Conservation (phyloP, 2,888 invertebrate species). For the Nomada lathburiana region DNA sequence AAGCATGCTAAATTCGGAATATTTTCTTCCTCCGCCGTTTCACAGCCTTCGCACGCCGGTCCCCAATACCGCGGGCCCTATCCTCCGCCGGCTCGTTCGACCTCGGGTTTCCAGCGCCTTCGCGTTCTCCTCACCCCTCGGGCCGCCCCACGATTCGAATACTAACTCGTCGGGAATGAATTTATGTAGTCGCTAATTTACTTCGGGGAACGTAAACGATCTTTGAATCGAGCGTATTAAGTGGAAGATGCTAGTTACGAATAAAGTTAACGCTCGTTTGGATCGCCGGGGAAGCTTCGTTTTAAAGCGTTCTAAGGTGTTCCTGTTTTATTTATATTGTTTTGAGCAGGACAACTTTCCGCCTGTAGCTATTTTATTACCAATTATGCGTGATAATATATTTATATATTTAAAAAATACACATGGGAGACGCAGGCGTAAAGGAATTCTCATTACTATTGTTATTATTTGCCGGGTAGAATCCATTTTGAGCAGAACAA, state of each 20-base stretch:
- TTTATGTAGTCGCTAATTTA: slow-evolving; percentile 69
- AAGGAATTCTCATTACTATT: too few species aligned
- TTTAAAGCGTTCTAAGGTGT: background rate
- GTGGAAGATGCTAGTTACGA: slow-evolving; percentile 47
- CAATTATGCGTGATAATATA: background rate
- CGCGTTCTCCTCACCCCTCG: background rate
- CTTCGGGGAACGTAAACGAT: slow-evolving; percentile 58
- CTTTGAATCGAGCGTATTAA: slow-evolving; percentile 57
- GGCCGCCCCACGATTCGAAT: slow-evolving; percentile 58
- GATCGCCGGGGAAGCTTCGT: slow-evolving; percentile 29
- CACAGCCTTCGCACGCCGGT: slow-evolving; percentile 39
- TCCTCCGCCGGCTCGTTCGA: slow-evolving; percentile 36
- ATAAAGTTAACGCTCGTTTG: slow-evolving; percentile 41
- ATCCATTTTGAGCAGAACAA: too few species aligned
- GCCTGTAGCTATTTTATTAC: background rate
- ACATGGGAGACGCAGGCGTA: too few species aligned
- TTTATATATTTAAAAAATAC: too few species aligned
- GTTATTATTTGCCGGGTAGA: too few species aligned
- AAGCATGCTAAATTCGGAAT: slow-evolving; percentile 78
- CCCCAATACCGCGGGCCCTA: slow-evolving; percentile 40
- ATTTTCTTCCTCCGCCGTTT: slow-evolving; percentile 70
- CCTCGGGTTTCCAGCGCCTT: slow-evolving; percentile 21
- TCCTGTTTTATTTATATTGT: background rate
- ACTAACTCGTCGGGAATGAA: slow-evolving; percentile 61
- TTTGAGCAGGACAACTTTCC: background rate